Conservation (phyloP, 2,888 invertebrate species). For the Uloborus plumipes region DNA sequence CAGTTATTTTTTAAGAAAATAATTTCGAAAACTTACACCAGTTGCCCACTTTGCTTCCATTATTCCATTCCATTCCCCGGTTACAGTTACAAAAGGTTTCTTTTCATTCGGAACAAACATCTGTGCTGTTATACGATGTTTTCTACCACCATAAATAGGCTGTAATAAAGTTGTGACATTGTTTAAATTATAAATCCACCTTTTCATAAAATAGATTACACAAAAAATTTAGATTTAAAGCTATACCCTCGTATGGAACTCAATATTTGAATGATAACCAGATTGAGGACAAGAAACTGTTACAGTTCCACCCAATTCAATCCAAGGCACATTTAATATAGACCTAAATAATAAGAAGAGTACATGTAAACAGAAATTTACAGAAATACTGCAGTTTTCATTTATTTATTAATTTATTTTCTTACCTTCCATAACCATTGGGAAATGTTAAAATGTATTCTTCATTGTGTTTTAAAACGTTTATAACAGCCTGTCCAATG, state of each 20-base stretch:
- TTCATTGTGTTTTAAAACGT: conserved; percentile 89
- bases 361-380: not conserved
- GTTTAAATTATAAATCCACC: not conserved
- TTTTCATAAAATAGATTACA: not conserved
- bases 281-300: conserved; percentile 92
- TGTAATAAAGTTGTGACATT: conserved; percentile 21
- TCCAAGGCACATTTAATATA: conserved; percentile 98
- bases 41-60: conserved; percentile 94
- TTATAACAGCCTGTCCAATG: conserved; percentile 94
- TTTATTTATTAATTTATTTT: not conserved
- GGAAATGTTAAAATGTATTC: conserved; percentile 97
- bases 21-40: conserved; percentile 69
- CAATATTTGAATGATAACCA: conserved; percentile 91
- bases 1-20: too few species aligned
- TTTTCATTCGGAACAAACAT: conserved; percentile 81
- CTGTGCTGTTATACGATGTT: conserved; percentile 88
- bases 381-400: not conserved
- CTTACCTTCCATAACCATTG: conserved; percentile 93
- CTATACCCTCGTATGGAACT: conserved; percentile 89
- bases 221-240: not conserved
- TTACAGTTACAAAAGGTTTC: conserved; percentile 88
- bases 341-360: conserved; percentile 76
- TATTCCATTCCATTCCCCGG: conserved; percentile 97
- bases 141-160: conserved; percentile 97
- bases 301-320: conserved; percentile 95